These are phyloP conservation scores for Sus cebifrons DNA, from an alignment of 2,797 vertebrate species.

Conservation along the genomic window DNA sequence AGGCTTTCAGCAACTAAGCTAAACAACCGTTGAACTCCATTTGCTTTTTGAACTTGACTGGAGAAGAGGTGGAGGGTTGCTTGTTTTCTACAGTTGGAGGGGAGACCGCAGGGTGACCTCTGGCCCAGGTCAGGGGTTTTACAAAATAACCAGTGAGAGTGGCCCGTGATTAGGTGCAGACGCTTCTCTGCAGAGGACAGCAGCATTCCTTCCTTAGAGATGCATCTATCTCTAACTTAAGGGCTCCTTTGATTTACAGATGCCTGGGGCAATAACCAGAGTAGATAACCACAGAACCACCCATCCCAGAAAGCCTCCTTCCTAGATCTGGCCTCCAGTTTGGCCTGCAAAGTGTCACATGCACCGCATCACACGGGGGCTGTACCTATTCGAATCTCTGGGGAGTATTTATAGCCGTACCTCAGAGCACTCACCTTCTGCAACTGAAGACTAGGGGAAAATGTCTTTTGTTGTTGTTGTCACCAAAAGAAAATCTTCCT, in stretches of 20 bases:
- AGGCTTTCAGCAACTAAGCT: slow-evolving; percentile 2
- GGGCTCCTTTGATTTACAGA: slow-evolving; percentile 85
- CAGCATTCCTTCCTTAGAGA: slow-evolving; percentile 77
- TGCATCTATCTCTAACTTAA: slow-evolving; percentile 78
- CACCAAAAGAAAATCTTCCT: slow-evolving; percentile 3
- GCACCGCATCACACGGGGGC: neutral
- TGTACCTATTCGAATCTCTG: neutral
- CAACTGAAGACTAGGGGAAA: neutral
- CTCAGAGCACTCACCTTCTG: neutral
- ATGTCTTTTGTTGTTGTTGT: neutral
- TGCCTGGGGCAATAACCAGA: slow-evolving; percentile 43
- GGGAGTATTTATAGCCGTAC: slow-evolving; percentile 64
- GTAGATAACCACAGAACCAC: slow-evolving; percentile 69
- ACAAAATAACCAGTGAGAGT: slow-evolving; percentile 71
- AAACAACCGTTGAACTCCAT: slow-evolving; percentile 28
- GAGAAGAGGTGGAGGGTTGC: neutral
- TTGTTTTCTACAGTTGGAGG: slow-evolving; percentile 34
- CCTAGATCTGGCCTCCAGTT: slow-evolving; percentile 9
- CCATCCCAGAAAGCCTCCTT: slow-evolving; percentile 49
- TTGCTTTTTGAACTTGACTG: slow-evolving; percentile 66
- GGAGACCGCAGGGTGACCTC: slow-evolving; percentile 60
- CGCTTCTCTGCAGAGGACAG: slow-evolving; percentile 64
- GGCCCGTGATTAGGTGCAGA: slow-evolving; percentile 82
- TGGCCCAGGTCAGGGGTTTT: slow-evolving; percentile 62
- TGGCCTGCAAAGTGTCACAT: slow-evolving; percentile 78